Evolutionary conservation across 2,113 vertebrate species (phyloP).

Genomic region (Sander vitreus): DNA sequence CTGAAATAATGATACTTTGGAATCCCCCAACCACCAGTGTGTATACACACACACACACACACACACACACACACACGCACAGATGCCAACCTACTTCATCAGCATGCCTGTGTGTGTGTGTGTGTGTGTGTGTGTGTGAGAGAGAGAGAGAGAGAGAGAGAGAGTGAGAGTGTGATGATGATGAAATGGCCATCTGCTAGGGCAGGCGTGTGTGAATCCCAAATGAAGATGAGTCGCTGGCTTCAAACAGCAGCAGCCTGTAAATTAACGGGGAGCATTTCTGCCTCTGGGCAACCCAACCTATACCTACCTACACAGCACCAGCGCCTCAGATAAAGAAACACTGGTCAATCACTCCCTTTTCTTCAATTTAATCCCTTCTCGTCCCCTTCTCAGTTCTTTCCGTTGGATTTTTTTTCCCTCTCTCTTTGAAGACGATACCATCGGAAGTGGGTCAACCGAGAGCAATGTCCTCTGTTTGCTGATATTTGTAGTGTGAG

Average conservation of each 20-base stretch:
- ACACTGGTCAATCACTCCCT: constrained; percentile 64
- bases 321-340: constrained; percentile 42
- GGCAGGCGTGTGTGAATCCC: constrained; percentile 70
- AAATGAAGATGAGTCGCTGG: constrained; percentile 73
- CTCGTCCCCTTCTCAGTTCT: constrained; percentile 22
- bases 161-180: constrained; percentile 60
- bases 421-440: constrained; percentile 69
- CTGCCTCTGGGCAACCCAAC: constrained; percentile 56
- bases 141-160: constrained; percentile 21
- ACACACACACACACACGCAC: constrained; percentile 14
- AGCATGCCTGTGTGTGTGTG: constrained; percentile 27
- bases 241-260: constrained; percentile 66
- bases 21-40: constrained; percentile 42
- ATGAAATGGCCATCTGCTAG: constrained; percentile 79
- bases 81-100: constrained; percentile 48
- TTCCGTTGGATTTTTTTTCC: constrained; percentile 37
- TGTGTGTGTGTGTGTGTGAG: constrained; percentile 29
- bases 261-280: constrained; percentile 65
- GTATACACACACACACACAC: constrained; percentile 19
- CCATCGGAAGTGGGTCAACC: constrained; percentile 74
- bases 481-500: constrained; percentile 55
- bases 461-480: constrained; percentile 73
- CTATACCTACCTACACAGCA: constrained; percentile 30
- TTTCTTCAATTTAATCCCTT: constrained; percentile 62
- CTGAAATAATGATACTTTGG: constrained; percentile 71